These are phyloP conservation scores for Chloropsis hardwickii DNA, from an alignment of 2,113 vertebrate genomes.

Conservation along the genomic window DNA sequence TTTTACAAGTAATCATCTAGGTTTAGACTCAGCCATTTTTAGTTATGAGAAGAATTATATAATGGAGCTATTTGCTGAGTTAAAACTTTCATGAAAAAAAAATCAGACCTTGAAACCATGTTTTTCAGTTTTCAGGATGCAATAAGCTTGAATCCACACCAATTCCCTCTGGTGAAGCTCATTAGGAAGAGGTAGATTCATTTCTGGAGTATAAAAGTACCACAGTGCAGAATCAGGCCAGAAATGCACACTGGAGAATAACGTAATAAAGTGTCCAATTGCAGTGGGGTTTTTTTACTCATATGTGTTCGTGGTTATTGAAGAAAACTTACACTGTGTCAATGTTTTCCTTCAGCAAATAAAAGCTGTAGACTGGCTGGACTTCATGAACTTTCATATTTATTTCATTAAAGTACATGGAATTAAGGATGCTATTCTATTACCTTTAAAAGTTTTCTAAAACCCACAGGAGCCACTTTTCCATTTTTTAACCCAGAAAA, in stretches of 20 bases:
- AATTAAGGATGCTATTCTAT: background rate
- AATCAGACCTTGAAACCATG: background rate
- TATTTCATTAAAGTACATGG: background rate
- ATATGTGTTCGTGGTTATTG: background rate
- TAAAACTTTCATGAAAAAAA: background rate
- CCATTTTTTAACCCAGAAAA: background rate
- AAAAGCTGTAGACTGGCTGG: background rate
- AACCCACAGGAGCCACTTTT: background rate
- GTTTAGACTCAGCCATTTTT: background rate
- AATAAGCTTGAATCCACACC: background rate
- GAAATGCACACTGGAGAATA: background rate
- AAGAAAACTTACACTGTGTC: background rate
- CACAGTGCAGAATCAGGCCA: background rate
- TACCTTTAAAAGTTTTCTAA: background rate
- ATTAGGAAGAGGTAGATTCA: background rate
- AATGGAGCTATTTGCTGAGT: background rate
- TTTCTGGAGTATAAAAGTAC: background rate
- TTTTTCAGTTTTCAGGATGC: background rate
- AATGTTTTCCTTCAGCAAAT: background rate
- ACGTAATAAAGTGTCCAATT: background rate
- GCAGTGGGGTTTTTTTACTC: background rate
- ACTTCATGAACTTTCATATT: background rate
- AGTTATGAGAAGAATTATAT: background rate
- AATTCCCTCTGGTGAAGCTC: background rate
- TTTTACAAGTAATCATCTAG: background rate